Base-by-base conservation (phyloP, 2,888 invertebrate species). In the Chirona hameri region DNA sequence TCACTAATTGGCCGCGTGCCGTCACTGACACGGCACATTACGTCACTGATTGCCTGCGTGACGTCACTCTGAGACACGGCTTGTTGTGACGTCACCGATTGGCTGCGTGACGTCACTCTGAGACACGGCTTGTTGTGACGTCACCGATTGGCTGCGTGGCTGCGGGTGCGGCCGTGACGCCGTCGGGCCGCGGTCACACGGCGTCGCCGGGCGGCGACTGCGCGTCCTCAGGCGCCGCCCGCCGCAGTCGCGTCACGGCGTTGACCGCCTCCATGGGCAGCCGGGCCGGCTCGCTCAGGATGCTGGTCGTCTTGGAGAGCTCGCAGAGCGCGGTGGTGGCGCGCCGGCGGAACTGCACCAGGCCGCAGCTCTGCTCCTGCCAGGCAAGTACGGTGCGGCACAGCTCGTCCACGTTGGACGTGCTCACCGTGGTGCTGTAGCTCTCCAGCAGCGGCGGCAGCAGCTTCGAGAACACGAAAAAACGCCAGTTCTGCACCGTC, bases 301-400 rank as follows among this genome's bases (percentile, higher is more conserved):
- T 96, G 87, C 97, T 97, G 81, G 98, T 98, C 85, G 93, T 93
- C 86, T 95, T 97, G 88, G 96, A 95, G 86, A 98, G 90, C 88
- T 94, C 93, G 86, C 95, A 92, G 86, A 98, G 90, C 81, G 98
- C 96, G 89, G 95, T 96, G 86, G 97, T 91, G 85, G 97, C 97
- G 88, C 98, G 95, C 88, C 97, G 97, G 87, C 98, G 91, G 89
- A 98, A 93, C 90, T 95, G 94, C 86, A 95, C 94, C 85, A 98
- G 92, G 79, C 97, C 96, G 90, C 98, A 98, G 89, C 97, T 96
- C 88, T 98, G 97, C 89, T 98, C 97, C 83, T 97, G 93, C 98
- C 98, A 98, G 84, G 95, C 91, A 87, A 96, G 91, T 84, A 96
- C 95, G 85, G 97, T 95, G 86, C 96, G 92, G 88, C 95, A 96